Conservation (phyloP, 2,113 vertebrate species). For the Phrynocephalus versicolor region DNA sequence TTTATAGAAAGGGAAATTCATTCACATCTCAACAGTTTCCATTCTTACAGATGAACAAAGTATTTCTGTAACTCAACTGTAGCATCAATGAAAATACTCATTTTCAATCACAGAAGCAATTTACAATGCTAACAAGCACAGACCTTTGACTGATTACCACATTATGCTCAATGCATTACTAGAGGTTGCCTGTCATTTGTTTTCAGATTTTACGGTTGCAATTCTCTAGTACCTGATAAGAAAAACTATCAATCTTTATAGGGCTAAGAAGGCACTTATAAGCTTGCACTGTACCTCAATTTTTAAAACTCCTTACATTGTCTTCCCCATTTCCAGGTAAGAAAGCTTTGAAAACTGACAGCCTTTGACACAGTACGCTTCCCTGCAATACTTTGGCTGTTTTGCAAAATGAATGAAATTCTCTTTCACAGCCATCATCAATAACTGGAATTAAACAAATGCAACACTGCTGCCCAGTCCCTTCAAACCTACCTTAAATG, state of each 20-base stretch:
- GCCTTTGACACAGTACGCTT: conserved; percentile 33
- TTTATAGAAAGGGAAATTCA: neutral
- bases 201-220: conserved; percentile 24
- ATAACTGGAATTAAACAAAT: conserved; percentile 39
- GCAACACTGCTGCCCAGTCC: conserved; percentile 27
- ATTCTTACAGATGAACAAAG: neutral
- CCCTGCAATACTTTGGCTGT: conserved; percentile 15
- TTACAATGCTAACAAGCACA: conserved; percentile 9
- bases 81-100: conserved; percentile 31
- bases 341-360: conserved; percentile 11
- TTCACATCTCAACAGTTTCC: conserved; percentile 33
- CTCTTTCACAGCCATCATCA: conserved; percentile 44
- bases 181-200: conserved; percentile 23
- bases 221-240: neutral
- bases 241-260: neutral
- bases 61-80: neutral
- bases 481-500: conserved; percentile 56
- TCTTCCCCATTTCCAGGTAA: conserved; percentile 37
- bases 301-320: conserved; percentile 16
- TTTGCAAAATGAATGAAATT: conserved; percentile 51
- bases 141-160: neutral
- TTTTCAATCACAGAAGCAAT: conserved; percentile 20
- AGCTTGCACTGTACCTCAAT: neutral
- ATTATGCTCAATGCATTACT: conserved; percentile 28
- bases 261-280: neutral